Evolutionary conservation across 2,113 vertebrate species (phyloP), one percentile per base, ranked within the genome.

Genomic region (Megaceryle torquata): DNA sequence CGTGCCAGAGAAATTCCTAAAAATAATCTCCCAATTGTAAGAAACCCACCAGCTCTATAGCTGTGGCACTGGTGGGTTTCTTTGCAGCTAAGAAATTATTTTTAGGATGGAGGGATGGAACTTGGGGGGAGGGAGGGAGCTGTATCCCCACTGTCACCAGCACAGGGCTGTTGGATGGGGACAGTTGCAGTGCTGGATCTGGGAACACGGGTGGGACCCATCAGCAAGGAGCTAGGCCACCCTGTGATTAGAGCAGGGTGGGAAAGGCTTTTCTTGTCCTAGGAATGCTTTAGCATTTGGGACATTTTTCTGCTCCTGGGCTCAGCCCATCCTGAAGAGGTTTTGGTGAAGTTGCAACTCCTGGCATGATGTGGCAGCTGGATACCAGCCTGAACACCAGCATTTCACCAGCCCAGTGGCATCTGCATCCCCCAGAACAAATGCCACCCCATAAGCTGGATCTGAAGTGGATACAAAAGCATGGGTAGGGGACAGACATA

Each of bases 301-400:
- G 88, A 81, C 28, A 64, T 81, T 96, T 90, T 94, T 88, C 76
- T 91, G 80, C 31, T 77, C 28, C 61, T 21, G 41, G 37, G 85
- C 88, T 93, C 88, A 82, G 51, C 33, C 54, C 60, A 84, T 44
- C 24, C 51, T 46, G 74, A 54, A 87, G 65, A 78, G 24, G 37
- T 74, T 69, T 76, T 1, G 31, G 48, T 31, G 87, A 83, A 72
- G 17, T 17, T 0, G 0, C 20, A 78, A 54, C 37, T 78, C 39
- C 56, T 3, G 2, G 63, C 7, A 46, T 0, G 0, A 53, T 0
- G 0, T 3, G 35, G 39, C 50, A 91, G 71, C 18, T 0, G 1
- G 31, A 24, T 25, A 86, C 48, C 80, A 91, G 71, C 9, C 51
- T 51, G 63, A 5, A 26, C 10, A 31, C 43, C 0, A 0, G 29